phyloP scores from a whole-genome alignment of 2,888 invertebrate species.

The Thymelicus lineola region DNA sequence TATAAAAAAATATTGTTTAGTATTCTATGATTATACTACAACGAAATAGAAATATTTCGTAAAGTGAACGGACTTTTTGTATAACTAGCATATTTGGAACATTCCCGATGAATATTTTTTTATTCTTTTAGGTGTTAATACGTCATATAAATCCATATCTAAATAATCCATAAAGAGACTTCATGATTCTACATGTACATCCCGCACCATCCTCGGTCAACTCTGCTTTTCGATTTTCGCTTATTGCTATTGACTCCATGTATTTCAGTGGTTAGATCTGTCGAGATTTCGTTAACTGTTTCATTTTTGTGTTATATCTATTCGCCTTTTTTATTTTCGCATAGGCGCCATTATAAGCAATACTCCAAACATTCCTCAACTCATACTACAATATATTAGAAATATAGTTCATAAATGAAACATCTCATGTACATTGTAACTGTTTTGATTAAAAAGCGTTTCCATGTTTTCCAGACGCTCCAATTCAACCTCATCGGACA shows the following conservation, averaged over 20 bases:
- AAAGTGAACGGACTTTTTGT: too few relatives aligned
- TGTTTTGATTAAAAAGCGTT: not conserved
- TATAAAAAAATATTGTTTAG: too few relatives aligned
- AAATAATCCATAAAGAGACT: not conserved
- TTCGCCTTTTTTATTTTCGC: not conserved
- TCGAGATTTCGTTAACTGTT: not conserved
- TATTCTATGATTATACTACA: too few relatives aligned
- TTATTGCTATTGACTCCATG: not conserved
- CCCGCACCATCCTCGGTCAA: not conserved
- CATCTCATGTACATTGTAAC: not conserved
- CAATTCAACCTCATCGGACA: conserved; percentile 67
- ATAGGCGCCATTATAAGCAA: not conserved
- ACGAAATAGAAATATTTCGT: too few relatives aligned
- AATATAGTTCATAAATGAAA: too few relatives aligned
- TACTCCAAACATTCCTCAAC: not conserved
- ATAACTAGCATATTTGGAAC: conserved; percentile 1
- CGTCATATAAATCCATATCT: not conserved
- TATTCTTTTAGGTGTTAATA: not conserved
- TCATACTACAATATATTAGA: not conserved
- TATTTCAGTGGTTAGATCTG: not conserved
- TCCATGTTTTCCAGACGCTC: conserved; percentile 51
- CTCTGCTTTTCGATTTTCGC: conserved; percentile 5
- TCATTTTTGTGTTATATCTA: not conserved
- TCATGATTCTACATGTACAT: not conserved
- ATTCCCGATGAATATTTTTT: conserved; percentile 3